phyloP scores from a whole-genome alignment of 2,888 invertebrate species.

The Drosophila acutilabella region DNA sequence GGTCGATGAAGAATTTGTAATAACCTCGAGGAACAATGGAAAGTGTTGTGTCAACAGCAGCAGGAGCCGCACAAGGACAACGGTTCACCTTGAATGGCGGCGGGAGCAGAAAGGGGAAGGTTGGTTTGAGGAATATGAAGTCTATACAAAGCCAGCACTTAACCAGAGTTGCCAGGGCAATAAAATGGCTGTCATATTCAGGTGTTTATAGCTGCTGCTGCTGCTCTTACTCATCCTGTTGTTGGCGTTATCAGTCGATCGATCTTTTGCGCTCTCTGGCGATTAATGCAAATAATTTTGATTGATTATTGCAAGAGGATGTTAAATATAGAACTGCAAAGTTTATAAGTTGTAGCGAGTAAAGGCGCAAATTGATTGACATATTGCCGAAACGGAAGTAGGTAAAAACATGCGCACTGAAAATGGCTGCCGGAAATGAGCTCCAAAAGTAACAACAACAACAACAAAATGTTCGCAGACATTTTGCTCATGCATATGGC shows the following conservation, averaged over 20 bases:
- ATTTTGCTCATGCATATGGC: constrained; percentile 39
- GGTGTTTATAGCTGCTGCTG: constrained; percentile 34
- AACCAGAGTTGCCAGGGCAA: constrained; percentile 32
- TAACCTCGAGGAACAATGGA: constrained; percentile 63
- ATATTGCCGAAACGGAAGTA: constrained; percentile 25
- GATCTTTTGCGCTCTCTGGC: constrained; percentile 14
- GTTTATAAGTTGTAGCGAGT: constrained; percentile 41
- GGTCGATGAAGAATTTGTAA: constrained; percentile 59
- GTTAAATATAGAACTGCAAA: constrained; percentile 35
- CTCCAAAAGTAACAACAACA: constrained; percentile 7
- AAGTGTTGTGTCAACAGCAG: constrained; percentile 38
- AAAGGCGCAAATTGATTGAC: constrained; percentile 66
- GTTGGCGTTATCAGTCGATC: constrained; percentile 22
- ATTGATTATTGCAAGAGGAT: constrained; percentile 58
- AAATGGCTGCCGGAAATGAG: constrained; percentile 59
- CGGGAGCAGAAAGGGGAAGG: background rate
- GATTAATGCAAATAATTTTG: constrained; percentile 46
- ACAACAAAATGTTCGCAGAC: constrained; percentile 28
- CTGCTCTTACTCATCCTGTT: constrained; percentile 16
- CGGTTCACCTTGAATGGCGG: constrained; percentile 25
- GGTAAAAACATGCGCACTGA: constrained; percentile 14
- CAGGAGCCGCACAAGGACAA: constrained; percentile 6
- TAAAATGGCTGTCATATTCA: constrained; percentile 65
- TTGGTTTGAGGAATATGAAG: constrained; percentile 14
- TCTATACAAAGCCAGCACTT: constrained; percentile 43